These are phyloP conservation scores for Colletes gigas DNA, from an alignment of 1,140 invertebrate genomes.

Conservation along the genomic window DNA sequence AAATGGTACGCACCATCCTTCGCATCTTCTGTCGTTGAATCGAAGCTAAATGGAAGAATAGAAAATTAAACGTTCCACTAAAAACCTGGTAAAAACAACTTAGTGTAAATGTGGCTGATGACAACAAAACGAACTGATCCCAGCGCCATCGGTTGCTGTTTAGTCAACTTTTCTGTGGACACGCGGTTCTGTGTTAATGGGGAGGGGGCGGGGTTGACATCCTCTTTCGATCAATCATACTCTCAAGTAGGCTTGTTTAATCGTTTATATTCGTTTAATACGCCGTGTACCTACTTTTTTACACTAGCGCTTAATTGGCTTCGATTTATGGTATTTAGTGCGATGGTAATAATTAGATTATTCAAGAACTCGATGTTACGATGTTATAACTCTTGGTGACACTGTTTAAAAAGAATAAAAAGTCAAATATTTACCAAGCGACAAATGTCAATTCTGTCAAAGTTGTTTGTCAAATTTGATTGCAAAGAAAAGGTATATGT, in stretches of 20 bases:
- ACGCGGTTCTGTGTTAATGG: constrained; percentile 34
- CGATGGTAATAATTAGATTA: not conserved
- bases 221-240: constrained; percentile 21
- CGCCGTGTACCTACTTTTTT: not conserved
- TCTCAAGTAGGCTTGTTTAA: not conserved
- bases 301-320: not conserved
- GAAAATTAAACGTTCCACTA: constrained; percentile 54
- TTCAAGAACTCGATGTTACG: not conserved
- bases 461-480: too few relatives aligned
- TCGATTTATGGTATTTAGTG: not conserved
- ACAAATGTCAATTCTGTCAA: too few relatives aligned
- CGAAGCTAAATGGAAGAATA: constrained; percentile 24
- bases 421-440: not conserved
- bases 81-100: constrained; percentile 68
- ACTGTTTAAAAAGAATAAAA: too few relatives aligned
- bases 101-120: constrained; percentile 67
- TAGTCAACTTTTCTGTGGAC: constrained; percentile 27
- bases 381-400: not conserved
- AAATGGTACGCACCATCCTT: constrained; percentile 20
- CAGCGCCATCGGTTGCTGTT: constrained; percentile 38
- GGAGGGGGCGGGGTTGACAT: constrained; percentile 20
- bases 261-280: not conserved
- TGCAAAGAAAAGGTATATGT: too few relatives aligned
- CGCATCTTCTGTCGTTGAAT: constrained; percentile 36
- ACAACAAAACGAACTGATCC: constrained; percentile 69